phyloP scores from a whole-genome alignment of 2,888 invertebrate species.

The Tipula confusa region DNA sequence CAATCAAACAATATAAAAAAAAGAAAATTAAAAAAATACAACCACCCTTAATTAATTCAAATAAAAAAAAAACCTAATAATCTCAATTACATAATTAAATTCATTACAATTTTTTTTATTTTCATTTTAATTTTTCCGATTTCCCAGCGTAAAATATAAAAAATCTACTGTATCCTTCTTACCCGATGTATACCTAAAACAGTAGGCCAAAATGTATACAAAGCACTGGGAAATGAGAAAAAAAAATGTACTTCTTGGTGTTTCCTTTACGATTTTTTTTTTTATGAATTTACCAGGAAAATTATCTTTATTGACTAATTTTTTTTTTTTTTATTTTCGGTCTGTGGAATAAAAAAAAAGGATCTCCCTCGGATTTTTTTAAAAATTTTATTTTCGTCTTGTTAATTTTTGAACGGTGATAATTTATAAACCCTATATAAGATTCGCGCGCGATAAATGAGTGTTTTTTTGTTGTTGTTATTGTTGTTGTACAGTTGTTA shows the following conservation, averaged over 20 bases:
- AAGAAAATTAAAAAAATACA: background rate
- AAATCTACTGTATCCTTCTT: background rate
- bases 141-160: background rate
- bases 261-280: background rate
- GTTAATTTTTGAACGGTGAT: background rate
- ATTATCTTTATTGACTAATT: conserved; percentile 6
- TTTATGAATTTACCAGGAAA: background rate
- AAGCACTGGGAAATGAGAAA: background rate
- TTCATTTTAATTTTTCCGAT: background rate
- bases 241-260: background rate
- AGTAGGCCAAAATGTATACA: background rate
- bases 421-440: conserved; percentile 20
- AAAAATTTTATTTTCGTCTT: background rate
- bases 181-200: background rate
- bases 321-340: background rate
- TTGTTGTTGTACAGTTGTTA: background rate
- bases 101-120: background rate
- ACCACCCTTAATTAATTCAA: conserved; percentile 12
- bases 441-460: conserved; percentile 12
- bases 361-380: background rate
- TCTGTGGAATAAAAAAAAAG: background rate
- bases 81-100: conserved; percentile 25
- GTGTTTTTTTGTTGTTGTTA: too few species aligned
- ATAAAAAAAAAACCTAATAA: conserved; percentile 4
- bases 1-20: background rate